phyloP scores from a whole-genome alignment of 2,797 vertebrate species.

The Rhinichthys osculus region DNA sequence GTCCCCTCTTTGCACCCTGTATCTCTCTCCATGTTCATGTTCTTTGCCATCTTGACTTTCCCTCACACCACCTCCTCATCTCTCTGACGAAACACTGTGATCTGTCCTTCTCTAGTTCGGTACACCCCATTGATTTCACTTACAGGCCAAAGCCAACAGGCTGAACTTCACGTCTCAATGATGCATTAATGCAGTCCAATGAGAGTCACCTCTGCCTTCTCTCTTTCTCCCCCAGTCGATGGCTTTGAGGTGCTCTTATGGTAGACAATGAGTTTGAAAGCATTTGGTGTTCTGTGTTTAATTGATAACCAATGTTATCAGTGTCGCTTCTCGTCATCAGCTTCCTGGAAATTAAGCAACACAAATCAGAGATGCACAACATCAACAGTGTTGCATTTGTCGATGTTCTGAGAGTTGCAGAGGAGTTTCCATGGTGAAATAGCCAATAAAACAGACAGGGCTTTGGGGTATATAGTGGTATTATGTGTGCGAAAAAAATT shows the following conservation, averaged over 20 bases:
- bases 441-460: neutral
- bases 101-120: conserved; percentile 21
- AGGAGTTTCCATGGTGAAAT: neutral
- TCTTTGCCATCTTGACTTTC: conserved; percentile 13
- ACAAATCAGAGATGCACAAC: neutral
- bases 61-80: neutral
- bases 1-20: conserved; percentile 31
- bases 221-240: neutral
- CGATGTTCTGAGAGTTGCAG: neutral
- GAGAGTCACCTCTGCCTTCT: neutral
- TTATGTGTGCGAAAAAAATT: neutral
- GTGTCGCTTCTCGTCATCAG: neutral
- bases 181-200: neutral
- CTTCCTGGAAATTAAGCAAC: neutral
- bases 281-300: neutral
- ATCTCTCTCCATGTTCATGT: conserved; percentile 17
- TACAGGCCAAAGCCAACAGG: neutral
- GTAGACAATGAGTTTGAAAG: neutral
- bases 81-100: conserved; percentile 7
- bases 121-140: neutral
- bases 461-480: neutral
- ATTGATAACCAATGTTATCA: neutral
- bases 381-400: neutral
- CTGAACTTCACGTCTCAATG: neutral
- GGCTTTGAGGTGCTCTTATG: neutral